Evolutionary conservation across 64 coral and sea anemone genomes (phyloP).

Genomic region (Exaiptasia diaphana): DNA sequence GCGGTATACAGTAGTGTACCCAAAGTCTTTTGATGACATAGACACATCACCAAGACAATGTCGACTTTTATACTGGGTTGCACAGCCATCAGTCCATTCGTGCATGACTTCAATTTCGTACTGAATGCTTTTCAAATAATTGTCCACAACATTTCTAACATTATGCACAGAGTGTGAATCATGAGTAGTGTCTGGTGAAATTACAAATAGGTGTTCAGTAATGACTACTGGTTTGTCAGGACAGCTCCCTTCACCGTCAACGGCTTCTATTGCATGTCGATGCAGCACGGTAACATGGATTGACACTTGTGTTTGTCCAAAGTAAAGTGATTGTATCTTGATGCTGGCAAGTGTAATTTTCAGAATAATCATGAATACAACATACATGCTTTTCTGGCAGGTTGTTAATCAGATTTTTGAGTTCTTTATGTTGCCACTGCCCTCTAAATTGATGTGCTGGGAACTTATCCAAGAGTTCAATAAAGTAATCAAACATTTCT

Average conservation of each 20-base stretch:
- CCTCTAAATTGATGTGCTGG: conserved; percentile 27
- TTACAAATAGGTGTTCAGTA: conserved; percentile 19
- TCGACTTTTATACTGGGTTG: conserved; percentile 7
- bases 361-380: conserved; percentile 30
- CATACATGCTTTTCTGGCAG: not conserved
- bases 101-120: conserved; percentile 1
- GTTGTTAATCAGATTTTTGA: conserved; percentile 3
- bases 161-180: conserved; percentile 2
- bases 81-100: conserved; percentile 60
- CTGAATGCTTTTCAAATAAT: not conserved
- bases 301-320: not conserved
- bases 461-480: not conserved
- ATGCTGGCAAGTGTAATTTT: conserved; percentile 3
- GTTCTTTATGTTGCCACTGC: conserved; percentile 26
- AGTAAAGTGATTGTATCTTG: conserved; percentile 7
- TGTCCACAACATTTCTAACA: not conserved
- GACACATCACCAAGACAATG: conserved; percentile 42
- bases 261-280: not conserved
- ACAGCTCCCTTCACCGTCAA: not conserved
- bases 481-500: conserved; percentile 53
- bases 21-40: not conserved
- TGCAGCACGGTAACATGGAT: conserved; percentile 12
- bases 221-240: not conserved
- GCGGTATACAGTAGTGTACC: not conserved
- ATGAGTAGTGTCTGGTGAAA: not conserved